Conservation (phyloP, 2,888 invertebrate species). For the Rotaria macrura region DNA sequence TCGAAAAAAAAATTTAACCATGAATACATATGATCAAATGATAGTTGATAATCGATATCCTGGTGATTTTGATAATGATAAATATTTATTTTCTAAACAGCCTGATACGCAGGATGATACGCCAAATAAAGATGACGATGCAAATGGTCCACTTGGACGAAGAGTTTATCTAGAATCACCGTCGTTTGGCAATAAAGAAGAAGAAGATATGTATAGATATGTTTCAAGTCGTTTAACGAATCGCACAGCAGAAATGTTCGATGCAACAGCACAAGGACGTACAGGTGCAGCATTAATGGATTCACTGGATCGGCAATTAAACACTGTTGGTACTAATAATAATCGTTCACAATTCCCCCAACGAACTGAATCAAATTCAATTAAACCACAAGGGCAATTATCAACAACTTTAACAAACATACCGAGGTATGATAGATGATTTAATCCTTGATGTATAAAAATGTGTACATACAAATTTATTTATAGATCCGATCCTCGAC, state of each 20-base stretch:
- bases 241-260: not conserved
- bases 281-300: not conserved
- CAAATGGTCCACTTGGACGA: not conserved
- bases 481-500: not conserved
- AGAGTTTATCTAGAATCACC: not conserved
- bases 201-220: slow-evolving; percentile 8
- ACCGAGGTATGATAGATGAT: not conserved
- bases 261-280: not conserved
- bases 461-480: not conserved
- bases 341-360: not conserved
- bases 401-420: not conserved
- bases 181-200: not conserved
- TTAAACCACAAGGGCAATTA: not conserved
- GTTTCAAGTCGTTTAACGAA: not conserved
- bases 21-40: not conserved
- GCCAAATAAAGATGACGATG: not conserved
- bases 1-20: not conserved
- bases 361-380: not conserved
- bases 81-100: not conserved
- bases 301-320: not conserved
- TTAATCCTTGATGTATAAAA: not conserved
- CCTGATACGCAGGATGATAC: too few relatives aligned
- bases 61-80: not conserved
- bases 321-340: not conserved
- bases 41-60: not conserved